Conservation (phyloP, 2,113 vertebrate species). For the Chaetops frenatus region DNA sequence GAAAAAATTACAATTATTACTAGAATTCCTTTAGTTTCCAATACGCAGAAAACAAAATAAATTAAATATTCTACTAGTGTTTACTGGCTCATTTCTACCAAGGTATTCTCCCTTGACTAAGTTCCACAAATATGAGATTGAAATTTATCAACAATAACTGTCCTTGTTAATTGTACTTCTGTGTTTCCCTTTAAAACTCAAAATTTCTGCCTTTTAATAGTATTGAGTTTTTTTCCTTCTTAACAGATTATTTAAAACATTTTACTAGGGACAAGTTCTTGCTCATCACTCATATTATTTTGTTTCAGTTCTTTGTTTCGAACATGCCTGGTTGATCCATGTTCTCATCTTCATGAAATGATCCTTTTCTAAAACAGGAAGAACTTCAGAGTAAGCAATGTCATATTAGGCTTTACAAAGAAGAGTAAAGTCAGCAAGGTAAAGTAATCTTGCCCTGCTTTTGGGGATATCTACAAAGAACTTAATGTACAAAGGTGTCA, state of each 20-base stretch:
- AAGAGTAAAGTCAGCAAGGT: background rate
- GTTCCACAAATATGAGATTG: background rate
- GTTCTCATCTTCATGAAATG: background rate
- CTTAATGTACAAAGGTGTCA: background rate
- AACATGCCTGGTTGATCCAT: background rate
- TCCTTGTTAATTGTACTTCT: background rate
- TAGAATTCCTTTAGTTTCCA: background rate
- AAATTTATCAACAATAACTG: background rate
- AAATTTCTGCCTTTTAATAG: background rate
- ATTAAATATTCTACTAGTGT: background rate
- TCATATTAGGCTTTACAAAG: background rate
- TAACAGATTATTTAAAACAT: background rate
- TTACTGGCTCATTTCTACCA: background rate
- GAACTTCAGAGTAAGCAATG: background rate
- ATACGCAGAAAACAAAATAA: background rate
- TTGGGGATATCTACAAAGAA: background rate
- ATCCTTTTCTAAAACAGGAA: background rate
- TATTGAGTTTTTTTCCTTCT: background rate
- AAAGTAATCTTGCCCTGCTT: background rate
- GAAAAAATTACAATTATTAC: background rate
- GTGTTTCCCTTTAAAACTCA: background rate
- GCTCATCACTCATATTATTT: background rate
- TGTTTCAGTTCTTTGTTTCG: background rate
- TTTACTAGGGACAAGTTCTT: background rate
- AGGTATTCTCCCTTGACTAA: background rate